Evolutionary conservation across 2,888 invertebrate species (phyloP).

Genomic region (Catocala nupta): DNA sequence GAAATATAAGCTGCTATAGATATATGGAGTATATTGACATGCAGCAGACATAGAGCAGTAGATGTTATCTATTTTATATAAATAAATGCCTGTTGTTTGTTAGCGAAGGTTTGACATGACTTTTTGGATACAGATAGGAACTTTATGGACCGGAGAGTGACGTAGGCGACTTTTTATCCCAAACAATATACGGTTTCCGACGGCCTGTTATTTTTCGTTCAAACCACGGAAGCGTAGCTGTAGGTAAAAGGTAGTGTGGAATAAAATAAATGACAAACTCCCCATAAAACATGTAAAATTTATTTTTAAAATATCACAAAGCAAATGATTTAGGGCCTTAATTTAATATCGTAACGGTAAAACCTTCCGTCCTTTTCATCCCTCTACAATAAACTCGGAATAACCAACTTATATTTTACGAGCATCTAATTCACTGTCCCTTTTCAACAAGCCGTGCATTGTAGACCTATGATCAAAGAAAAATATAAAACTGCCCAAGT

Average conservation of each 20-base stretch:
- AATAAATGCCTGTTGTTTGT: too few relatives aligned
- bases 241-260: not conserved
- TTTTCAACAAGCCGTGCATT: slow-evolving; percentile 20
- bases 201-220: too few relatives aligned
- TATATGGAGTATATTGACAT: too few relatives aligned
- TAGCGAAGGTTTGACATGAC: too few relatives aligned
- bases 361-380: slow-evolving; percentile 9
- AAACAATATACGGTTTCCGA: too few relatives aligned
- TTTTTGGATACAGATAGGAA: too few relatives aligned
- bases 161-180: too few relatives aligned
- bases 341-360: slow-evolving; percentile 5
- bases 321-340: slow-evolving; percentile 8
- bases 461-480: slow-evolving; percentile 38
- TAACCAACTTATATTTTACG: slow-evolving; percentile 21
- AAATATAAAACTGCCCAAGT: slow-evolving; percentile 3
- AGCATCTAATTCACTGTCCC: slow-evolving; percentile 22
- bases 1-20: too few relatives aligned
- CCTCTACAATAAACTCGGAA: slow-evolving; percentile 5
- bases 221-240: too few relatives aligned
- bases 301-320: slow-evolving; percentile 2
- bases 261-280: not conserved
- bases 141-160: too few relatives aligned
- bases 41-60: too few relatives aligned
- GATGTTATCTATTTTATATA: too few relatives aligned
- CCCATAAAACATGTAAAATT: not conserved